Percentiles rank a stretch among this genome's conserved stretches.
Evolutionary conservation across 2,888 invertebrate genomes (phyloP).

Genomic region (Platycheirus albimanus): DNA sequence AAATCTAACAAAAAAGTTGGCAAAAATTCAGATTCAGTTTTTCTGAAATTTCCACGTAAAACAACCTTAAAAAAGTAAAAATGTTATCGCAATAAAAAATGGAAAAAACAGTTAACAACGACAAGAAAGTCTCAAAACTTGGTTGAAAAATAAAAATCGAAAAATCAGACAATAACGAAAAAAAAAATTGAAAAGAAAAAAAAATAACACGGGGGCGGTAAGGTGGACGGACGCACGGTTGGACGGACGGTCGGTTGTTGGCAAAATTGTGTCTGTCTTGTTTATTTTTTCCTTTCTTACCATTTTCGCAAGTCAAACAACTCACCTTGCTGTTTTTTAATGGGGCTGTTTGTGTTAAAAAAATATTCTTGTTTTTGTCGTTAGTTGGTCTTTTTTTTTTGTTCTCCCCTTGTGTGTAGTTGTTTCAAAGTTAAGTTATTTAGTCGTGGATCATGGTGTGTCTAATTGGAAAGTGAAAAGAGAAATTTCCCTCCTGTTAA

Average conservation of each 20-base stretch:
- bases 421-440: not conserved
- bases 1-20: slow-evolving; percentile 11
- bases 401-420: not conserved
- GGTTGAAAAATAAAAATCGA: slow-evolving; percentile 11
- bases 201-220: slow-evolving; percentile 41
- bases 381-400: slow-evolving; percentile 18
- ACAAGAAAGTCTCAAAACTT: slow-evolving; percentile 1
- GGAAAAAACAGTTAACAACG: slow-evolving; percentile 8
- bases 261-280: slow-evolving; percentile 61
- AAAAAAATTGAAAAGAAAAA: not conserved
- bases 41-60: not conserved
- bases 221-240: slow-evolving; percentile 38
- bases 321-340: slow-evolving; percentile 64
- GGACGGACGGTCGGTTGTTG: slow-evolving; percentile 39
- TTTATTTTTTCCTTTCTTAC: slow-evolving; percentile 40
- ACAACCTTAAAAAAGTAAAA: too few species aligned
- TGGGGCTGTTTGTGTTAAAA: slow-evolving; percentile 44
- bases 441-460: slow-evolving; percentile 26
- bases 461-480: slow-evolving; percentile 73
- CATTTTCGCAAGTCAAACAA: slow-evolving; percentile 65
- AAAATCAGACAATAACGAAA: not conserved
- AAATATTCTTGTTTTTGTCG: slow-evolving; percentile 53
- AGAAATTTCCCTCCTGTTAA: slow-evolving; percentile 52
- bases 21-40: slow-evolving; percentile 32
- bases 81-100: slow-evolving; percentile 11